Evolutionary conservation across 2,797 vertebrate species (phyloP).

Genomic region (Podargus strigoides): DNA sequence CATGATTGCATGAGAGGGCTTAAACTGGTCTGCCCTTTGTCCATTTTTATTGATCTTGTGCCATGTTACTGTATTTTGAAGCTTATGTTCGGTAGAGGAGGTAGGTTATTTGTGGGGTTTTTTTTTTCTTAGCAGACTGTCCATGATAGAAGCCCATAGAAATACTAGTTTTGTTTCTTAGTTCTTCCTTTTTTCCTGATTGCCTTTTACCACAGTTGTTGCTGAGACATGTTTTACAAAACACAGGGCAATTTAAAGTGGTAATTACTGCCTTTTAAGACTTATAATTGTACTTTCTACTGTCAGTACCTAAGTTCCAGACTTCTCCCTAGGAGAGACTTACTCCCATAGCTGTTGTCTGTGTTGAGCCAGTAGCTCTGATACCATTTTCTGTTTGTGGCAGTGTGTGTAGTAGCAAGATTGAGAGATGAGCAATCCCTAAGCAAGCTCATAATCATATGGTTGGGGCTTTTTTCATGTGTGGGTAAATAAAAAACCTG

Average conservation of each 20-base stretch:
- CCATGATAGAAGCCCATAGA: neutral
- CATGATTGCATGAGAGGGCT: neutral
- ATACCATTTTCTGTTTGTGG: neutral
- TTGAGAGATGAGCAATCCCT: neutral
- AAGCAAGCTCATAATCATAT: neutral
- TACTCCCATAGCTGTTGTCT: neutral
- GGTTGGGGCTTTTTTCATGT: neutral
- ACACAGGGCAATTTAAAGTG: neutral
- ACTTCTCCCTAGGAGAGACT: neutral
- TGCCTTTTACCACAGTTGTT: neutral
- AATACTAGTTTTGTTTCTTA: neutral
- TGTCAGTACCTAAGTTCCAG: neutral
- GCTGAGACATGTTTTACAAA: neutral
- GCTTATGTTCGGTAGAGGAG: neutral
- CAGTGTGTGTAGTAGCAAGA: fast-evolving
- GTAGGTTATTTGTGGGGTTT: neutral
- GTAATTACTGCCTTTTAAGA: neutral
- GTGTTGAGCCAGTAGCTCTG: neutral
- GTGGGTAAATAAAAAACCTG: neutral
- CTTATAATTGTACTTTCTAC: neutral
- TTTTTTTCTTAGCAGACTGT: neutral
- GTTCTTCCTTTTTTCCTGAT: neutral
- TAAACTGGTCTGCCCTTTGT: neutral
- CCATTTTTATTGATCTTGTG: neutral
- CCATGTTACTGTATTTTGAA: neutral